These are phyloP conservation scores for Lepidurus apus DNA, from an alignment of 1,140 invertebrate genomes.

Conservation along the genomic window DNA sequence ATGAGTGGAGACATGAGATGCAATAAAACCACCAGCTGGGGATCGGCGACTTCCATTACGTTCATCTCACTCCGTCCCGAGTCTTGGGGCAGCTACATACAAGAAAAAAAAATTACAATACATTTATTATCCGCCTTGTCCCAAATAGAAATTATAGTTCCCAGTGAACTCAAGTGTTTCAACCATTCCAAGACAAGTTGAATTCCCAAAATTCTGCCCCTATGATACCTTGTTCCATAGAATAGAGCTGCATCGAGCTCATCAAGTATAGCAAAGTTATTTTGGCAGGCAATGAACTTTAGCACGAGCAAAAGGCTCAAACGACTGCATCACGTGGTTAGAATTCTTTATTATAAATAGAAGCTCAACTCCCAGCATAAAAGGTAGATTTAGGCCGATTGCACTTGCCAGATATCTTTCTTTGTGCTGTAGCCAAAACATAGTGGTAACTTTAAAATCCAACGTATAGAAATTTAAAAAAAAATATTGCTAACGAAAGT, in stretches of 20 bases:
- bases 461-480: background rate
- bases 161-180: too few relatives aligned
- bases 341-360: slow-evolving; percentile 11
- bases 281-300: slow-evolving; percentile 6
- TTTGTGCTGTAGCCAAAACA: background rate
- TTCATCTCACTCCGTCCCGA: slow-evolving; percentile 51
- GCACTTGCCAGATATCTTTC: slow-evolving; percentile 12
- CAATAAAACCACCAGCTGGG: slow-evolving; percentile 68
- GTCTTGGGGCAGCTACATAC: slow-evolving; percentile 43
- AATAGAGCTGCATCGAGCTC: background rate
- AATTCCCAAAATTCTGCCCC: too few relatives aligned
- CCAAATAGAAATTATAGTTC: too few relatives aligned
- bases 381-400: slow-evolving; percentile 7
- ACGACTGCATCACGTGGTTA: background rate
- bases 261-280: background rate
- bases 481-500: background rate
- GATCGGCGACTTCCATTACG: slow-evolving; percentile 77
- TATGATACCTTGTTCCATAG: too few relatives aligned
- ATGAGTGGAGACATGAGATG: slow-evolving; percentile 82
- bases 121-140: too few relatives aligned
- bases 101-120: background rate
- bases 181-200: too few relatives aligned
- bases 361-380: background rate
- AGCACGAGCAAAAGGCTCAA: background rate
- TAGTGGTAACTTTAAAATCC: too few relatives aligned